These are phyloP conservation scores for Parnassius orleans DNA, from an alignment of 2,888 invertebrate genomes.

Conservation along the genomic window DNA sequence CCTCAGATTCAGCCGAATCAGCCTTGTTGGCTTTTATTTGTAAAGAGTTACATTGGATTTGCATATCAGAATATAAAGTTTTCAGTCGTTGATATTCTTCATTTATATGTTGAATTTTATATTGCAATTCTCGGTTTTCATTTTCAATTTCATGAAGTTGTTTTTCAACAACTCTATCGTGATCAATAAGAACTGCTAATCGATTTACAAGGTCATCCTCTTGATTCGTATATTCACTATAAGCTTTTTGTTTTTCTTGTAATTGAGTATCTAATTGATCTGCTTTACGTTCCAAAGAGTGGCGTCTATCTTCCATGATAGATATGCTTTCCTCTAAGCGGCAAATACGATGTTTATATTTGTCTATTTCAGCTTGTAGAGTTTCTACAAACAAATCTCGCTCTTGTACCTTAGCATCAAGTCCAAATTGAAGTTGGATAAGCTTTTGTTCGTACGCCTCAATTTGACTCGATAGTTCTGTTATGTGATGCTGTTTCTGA, in stretches of 20 bases:
- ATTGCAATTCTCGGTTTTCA: slow-evolving; percentile 78
- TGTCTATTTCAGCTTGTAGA: slow-evolving; percentile 83
- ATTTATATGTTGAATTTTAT: slow-evolving; percentile 74
- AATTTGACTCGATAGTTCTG: slow-evolving; percentile 55
- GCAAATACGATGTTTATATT: slow-evolving; percentile 83
- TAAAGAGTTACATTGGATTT: slow-evolving; percentile 60
- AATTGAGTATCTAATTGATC: slow-evolving; percentile 83
- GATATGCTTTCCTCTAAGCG: slow-evolving; percentile 85
- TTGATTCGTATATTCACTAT: slow-evolving; percentile 81
- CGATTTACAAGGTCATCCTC: slow-evolving; percentile 84
- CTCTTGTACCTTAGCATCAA: slow-evolving; percentile 87
- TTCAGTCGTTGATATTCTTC: slow-evolving; percentile 77
- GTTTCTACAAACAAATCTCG: slow-evolving; percentile 87
- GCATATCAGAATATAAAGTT: slow-evolving; percentile 63
- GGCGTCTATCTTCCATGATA: slow-evolving; percentile 81
- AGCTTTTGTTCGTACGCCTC: slow-evolving; percentile 58
- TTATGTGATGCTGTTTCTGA: slow-evolving; percentile 61
- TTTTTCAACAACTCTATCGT: slow-evolving; percentile 83
- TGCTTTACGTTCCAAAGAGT: slow-evolving; percentile 81
- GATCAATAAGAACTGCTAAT: slow-evolving; percentile 81
- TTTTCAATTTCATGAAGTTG: slow-evolving; percentile 81
- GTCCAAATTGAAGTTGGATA: slow-evolving; percentile 66
- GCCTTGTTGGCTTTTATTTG: slow-evolving; percentile 58
- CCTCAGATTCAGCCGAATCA: slow-evolving; percentile 53
- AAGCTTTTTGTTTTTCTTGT: slow-evolving; percentile 79